Percentiles rank a stretch among this genome's conserved stretches.
phyloP scores from a whole-genome alignment of 2,113 vertebrate genomes.

The Laterallus jamaicensis region DNA sequence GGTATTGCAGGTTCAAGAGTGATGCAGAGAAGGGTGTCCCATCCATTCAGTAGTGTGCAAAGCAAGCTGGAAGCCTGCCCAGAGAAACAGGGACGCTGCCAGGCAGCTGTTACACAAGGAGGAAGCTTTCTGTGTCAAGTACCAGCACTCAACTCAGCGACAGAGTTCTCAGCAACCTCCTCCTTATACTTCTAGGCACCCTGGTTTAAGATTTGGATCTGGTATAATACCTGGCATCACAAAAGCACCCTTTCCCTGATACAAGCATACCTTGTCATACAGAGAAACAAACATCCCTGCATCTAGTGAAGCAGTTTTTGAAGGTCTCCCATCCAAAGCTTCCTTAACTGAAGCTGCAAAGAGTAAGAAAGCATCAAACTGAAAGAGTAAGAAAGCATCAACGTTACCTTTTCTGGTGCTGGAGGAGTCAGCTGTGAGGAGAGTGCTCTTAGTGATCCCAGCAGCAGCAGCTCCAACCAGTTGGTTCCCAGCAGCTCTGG shows the following conservation, averaged over 20 bases:
- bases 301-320: background rate
- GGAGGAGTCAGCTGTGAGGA: background rate
- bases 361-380: background rate
- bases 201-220: background rate
- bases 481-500: background rate
- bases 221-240: background rate
- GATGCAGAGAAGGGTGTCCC: background rate
- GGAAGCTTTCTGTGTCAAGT: background rate
- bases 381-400: background rate
- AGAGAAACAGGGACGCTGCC: background rate
- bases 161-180: background rate
- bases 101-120: background rate
- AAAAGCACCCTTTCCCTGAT: background rate
- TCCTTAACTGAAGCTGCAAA: background rate
- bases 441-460: background rate
- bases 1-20: background rate
- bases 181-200: background rate
- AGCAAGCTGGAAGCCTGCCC: background rate
- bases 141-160: background rate
- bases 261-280: background rate
- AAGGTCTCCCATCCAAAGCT: background rate
- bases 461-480: background rate
- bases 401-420: conserved; percentile 55
- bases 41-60: background rate
- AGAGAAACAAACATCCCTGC: background rate